phyloP scores from a whole-genome alignment of 2,888 invertebrate species.

The Sympetrum striolatum region DNA sequence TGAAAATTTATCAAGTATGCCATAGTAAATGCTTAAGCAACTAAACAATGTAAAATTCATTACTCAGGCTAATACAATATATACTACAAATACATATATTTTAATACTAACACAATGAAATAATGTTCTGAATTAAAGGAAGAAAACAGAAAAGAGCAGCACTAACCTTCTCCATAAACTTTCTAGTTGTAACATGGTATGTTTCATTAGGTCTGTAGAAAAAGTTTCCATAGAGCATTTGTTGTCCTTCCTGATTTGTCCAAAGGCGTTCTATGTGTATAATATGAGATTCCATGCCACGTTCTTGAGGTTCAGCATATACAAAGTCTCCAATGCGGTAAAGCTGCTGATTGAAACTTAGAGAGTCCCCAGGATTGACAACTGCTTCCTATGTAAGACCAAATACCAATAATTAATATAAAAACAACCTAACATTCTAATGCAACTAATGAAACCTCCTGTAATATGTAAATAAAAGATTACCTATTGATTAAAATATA shows the following conservation, averaged over 20 bases:
- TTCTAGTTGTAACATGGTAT: constrained; percentile 91
- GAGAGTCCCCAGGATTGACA: constrained; percentile 64
- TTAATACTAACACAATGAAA: too few relatives aligned
- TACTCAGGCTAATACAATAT: too few relatives aligned
- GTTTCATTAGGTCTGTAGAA: constrained; percentile 95
- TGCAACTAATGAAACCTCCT: too few relatives aligned
- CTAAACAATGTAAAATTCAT: too few relatives aligned
- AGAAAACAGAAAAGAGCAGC: background rate
- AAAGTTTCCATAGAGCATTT: constrained; percentile 90
- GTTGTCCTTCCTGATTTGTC: constrained; percentile 81
- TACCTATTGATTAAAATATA: too few relatives aligned
- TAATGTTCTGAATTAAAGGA: too few relatives aligned
- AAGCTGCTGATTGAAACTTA: constrained; percentile 78
- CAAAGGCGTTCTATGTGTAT: constrained; percentile 89
- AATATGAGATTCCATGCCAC: constrained; percentile 76
- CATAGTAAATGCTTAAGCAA: too few relatives aligned
- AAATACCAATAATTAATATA: background rate
- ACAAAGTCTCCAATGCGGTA: constrained; percentile 91
- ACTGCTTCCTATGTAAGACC: background rate
- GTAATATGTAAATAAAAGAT: too few relatives aligned
- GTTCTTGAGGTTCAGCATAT: constrained; percentile 77
- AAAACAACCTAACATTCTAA: background rate
- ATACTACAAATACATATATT: too few relatives aligned
- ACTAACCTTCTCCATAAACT: constrained; percentile 83
- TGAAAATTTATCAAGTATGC: too few relatives aligned